Evolutionary conservation across 2,113 vertebrate species (phyloP).

Genomic region (Platichthys flesus): DNA sequence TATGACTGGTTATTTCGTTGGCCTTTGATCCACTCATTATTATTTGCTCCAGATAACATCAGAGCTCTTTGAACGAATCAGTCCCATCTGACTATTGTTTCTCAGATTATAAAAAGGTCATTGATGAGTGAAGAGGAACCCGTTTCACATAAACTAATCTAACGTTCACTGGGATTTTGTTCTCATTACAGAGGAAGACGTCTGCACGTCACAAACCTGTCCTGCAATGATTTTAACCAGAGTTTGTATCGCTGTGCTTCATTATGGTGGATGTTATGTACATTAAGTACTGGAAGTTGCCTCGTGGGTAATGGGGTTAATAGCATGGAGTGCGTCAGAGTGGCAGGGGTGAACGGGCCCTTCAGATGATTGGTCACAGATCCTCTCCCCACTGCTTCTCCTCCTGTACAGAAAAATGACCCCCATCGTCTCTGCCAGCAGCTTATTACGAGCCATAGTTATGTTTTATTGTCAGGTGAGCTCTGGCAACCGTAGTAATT

Average conservation of each 20-base stretch:
- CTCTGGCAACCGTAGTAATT: neutral
- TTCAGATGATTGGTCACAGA: conserved; percentile 8
- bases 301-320: neutral
- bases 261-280: neutral
- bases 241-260: neutral
- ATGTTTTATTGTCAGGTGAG: neutral
- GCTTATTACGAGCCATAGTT: neutral
- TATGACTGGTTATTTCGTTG: conserved; percentile 7
- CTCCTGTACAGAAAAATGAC: neutral
- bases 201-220: conserved; percentile 3
- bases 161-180: conserved; percentile 1
- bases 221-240: neutral
- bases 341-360: neutral
- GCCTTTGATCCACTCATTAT: conserved; percentile 21
- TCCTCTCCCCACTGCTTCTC: conserved; percentile 3
- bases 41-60: conserved; percentile 24
- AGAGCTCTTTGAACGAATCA: conserved; percentile 20
- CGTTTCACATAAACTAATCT: neutral
- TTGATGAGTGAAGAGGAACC: neutral
- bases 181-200: conserved; percentile 18
- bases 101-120: conserved; percentile 28
- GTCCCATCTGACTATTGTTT: conserved; percentile 12
- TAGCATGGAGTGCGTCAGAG: neutral
- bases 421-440: neutral
- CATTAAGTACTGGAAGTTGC: neutral